phyloP scores from a whole-genome alignment of 2,113 vertebrate genomes.

The Microcebus ravelobensis region DNA sequence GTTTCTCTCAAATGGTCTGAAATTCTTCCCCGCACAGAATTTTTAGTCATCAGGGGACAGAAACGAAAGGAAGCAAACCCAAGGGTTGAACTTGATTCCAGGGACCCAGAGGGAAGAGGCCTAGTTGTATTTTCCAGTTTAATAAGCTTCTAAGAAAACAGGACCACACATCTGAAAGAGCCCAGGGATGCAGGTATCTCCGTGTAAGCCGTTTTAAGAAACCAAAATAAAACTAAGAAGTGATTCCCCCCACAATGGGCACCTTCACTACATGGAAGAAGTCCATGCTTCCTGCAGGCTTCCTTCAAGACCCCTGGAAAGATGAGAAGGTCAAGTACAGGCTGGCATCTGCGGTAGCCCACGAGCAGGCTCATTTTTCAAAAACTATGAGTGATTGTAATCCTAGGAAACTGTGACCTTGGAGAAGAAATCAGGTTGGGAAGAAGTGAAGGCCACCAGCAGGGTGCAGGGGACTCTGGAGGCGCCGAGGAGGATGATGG shows the following conservation, averaged over 20 bases:
- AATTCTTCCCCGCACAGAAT: not conserved
- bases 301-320: not conserved
- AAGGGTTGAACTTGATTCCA: not conserved
- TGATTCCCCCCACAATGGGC: not conserved
- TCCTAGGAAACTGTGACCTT: not conserved
- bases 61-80: not conserved
- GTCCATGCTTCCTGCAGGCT: not conserved
- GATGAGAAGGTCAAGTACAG: not conserved
- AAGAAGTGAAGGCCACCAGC: not conserved
- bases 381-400: not conserved
- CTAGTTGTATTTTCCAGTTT: not conserved
- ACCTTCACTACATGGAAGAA: not conserved
- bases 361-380: not conserved
- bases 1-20: not conserved
- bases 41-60: not conserved
- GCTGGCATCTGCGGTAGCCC: not conserved
- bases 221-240: not conserved
- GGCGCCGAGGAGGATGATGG: not conserved
- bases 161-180: not conserved
- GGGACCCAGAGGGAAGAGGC: not conserved
- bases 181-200: not conserved
- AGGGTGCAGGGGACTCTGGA: not conserved
- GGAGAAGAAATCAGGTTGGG: not conserved
- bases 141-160: not conserved
- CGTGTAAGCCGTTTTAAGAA: not conserved